Conservation (phyloP, 1,140 invertebrate genomes). For the Gonatopus flavifemur region DNA sequence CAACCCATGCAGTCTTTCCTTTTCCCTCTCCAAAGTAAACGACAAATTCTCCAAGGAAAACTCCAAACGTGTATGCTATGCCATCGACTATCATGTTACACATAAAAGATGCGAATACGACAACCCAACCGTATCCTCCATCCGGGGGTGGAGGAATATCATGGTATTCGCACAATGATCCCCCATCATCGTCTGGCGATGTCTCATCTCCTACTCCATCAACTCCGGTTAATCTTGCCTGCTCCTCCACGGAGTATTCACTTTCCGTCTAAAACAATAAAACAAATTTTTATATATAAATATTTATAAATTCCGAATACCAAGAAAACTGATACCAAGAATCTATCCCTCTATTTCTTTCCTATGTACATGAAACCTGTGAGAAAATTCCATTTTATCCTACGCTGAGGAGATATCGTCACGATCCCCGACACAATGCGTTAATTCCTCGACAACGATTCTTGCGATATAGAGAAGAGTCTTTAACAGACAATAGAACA, state of each 20-base stretch:
- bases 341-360: too few species aligned
- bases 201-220: slow-evolving; percentile 57
- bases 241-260: slow-evolving; percentile 79
- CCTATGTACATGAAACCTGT: too few species aligned
- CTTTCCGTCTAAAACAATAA: slow-evolving; percentile 76
- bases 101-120: slow-evolving; percentile 95
- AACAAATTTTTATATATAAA: background rate
- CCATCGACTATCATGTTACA: slow-evolving; percentile 99
- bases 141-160: slow-evolving; percentile 81
- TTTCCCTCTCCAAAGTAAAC: slow-evolving; percentile 81
- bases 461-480: too few species aligned
- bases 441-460: too few species aligned
- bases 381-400: too few species aligned
- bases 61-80: slow-evolving; percentile 90
- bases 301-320: background rate
- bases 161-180: slow-evolving; percentile 71
- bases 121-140: slow-evolving; percentile 88
- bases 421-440: too few species aligned
- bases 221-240: slow-evolving; percentile 67
- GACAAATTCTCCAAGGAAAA: slow-evolving; percentile 83
- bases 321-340: slow-evolving; percentile 7
- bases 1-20: slow-evolving; percentile 90
- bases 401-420: too few species aligned
- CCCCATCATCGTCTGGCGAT: slow-evolving; percentile 72
- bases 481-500: too few species aligned